These are phyloP conservation scores for Urosaurus nigricauda DNA, from an alignment of 2,797 vertebrate genomes.

Conservation along the genomic window DNA sequence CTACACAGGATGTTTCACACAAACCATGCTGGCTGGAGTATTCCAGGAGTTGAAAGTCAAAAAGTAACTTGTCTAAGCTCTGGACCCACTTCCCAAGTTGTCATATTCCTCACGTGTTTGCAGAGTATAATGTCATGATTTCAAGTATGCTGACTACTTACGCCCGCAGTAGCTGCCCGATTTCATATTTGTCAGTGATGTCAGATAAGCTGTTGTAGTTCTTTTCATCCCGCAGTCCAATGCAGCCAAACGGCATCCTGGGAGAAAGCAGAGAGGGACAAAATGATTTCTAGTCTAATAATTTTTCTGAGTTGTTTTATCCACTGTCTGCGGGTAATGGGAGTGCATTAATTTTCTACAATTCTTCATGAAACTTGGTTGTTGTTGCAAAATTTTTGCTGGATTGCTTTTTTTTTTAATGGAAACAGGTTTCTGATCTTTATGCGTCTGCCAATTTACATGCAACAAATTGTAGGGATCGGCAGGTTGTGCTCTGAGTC, in stretches of 20 bases:
- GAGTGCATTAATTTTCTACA: background rate
- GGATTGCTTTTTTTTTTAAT: background rate
- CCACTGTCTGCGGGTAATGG: background rate
- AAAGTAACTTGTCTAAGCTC: too few relatives aligned
- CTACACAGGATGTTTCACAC: too few relatives aligned
- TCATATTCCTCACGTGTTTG: background rate
- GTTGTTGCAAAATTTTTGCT: background rate
- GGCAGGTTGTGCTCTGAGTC: background rate
- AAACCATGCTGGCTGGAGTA: too few relatives aligned
- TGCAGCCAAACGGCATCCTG: slow-evolving; percentile 90
- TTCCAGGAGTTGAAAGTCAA: too few relatives aligned
- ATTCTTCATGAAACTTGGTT: background rate
- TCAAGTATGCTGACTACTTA: slow-evolving; percentile 74
- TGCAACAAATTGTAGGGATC: background rate
- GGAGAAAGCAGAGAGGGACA: slow-evolving; percentile 47
- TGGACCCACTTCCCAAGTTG: background rate
- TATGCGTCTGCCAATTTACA: background rate
- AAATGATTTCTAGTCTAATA: background rate
- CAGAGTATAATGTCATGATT: background rate
- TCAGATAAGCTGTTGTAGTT: slow-evolving; percentile 85
- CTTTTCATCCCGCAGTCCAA: slow-evolving; percentile 88
- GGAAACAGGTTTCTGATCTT: background rate
- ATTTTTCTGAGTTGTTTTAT: background rate
- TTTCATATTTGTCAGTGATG: slow-evolving; percentile 90
- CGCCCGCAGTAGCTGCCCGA: slow-evolving; percentile 88